phyloP scores from a whole-genome alignment of 1,140 invertebrate species.

The Drosophila suzukii region DNA sequence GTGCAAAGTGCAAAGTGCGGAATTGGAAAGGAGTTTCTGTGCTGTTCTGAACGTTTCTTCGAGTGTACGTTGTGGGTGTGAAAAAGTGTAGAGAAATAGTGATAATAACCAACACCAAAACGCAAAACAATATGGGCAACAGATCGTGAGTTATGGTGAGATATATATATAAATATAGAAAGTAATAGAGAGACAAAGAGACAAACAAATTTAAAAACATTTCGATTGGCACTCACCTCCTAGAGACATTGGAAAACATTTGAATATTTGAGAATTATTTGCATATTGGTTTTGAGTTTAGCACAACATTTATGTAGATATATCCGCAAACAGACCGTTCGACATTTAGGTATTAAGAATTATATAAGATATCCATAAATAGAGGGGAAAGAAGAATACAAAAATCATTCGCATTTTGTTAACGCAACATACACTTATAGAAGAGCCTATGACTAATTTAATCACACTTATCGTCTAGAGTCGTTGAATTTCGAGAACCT shows the following conservation, averaged over 20 bases:
- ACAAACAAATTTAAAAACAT: constrained; percentile 53
- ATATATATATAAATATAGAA: constrained; percentile 12
- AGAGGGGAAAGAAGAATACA: constrained; percentile 67
- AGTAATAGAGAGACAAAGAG: constrained; percentile 42
- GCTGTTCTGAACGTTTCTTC: constrained; percentile 13
- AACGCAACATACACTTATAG: constrained; percentile 53
- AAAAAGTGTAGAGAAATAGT: constrained; percentile 27
- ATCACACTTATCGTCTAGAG: constrained; percentile 44
- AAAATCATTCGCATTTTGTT: constrained; percentile 73
- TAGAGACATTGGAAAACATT: constrained; percentile 65
- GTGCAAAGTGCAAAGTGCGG: constrained; percentile 39
- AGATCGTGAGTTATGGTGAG: constrained; percentile 36
- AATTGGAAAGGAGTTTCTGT: constrained; percentile 29
- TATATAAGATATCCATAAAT: constrained; percentile 63
- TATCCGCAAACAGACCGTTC: constrained; percentile 76
- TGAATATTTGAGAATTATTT: constrained; percentile 51
- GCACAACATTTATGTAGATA: constrained; percentile 75
- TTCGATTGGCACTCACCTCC: constrained; percentile 77
- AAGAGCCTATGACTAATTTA: constrained; percentile 49
- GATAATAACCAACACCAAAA: constrained; percentile 62
- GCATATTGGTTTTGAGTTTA: constrained; percentile 58
- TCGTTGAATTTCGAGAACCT: constrained; percentile 45
- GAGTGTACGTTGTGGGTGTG: constrained; percentile 24
- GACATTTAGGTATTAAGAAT: constrained; percentile 66
- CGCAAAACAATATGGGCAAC: constrained; percentile 43